Evolutionary conservation across 2,888 invertebrate species (phyloP).

Genomic region (Periphyllus acericola): DNA sequence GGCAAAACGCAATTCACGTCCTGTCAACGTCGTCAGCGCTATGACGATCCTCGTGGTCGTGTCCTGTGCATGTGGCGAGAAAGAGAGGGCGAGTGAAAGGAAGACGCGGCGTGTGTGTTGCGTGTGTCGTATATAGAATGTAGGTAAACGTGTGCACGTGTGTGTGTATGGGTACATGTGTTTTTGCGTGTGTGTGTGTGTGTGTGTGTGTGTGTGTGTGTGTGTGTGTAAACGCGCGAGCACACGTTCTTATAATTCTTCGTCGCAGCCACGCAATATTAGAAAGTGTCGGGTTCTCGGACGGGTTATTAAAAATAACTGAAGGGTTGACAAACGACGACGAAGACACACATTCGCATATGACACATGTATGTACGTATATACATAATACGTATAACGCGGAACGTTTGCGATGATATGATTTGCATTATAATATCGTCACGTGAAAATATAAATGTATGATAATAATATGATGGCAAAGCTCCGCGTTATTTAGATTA

Average conservation of each 20-base stretch:
- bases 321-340: slow-evolving; percentile 37
- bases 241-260: background rate
- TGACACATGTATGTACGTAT: no score
- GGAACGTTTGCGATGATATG: background rate
- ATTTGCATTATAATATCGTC: background rate
- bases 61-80: background rate
- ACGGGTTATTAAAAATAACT: slow-evolving; percentile 38
- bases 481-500: no score
- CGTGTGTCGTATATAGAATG: no score
- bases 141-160: no score
- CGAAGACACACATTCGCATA: background rate
- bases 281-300: slow-evolving; percentile 29
- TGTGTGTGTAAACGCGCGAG: background rate
- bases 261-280: background rate
- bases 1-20: background rate
- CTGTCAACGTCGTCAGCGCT: background rate
- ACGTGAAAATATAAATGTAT: background rate
- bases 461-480: no score
- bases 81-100: background rate
- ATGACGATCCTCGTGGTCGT: background rate
- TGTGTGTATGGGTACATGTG: background rate
- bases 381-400: background rate
- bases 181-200: background rate
- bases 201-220: background rate
- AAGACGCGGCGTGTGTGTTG: no score